phyloP scores from a whole-genome alignment of 30 jellyfish, hydroid and myxozoan genomes.

The Aurelia coerulea region DNA sequence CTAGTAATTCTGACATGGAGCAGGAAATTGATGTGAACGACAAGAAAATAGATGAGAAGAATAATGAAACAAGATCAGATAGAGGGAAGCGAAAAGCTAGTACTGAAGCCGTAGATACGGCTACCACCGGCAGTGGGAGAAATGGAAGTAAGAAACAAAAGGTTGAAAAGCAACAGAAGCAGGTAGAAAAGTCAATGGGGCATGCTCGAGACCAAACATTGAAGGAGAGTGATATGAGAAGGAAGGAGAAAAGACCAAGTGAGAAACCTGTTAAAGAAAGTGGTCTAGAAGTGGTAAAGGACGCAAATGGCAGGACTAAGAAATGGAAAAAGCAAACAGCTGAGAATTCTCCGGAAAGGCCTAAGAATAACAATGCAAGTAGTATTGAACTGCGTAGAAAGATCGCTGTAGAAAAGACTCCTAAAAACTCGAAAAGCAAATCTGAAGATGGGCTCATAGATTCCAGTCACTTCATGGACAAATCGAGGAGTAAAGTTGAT shows the following conservation, averaged over 20 bases:
- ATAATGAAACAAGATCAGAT: not conserved
- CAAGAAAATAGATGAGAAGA: not conserved
- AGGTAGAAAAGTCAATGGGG: not conserved
- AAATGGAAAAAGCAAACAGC: not conserved
- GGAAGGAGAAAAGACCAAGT: not conserved
- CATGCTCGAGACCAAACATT: too few relatives aligned
- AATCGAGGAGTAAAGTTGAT: not conserved
- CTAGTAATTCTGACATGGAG: constrained; percentile 19
- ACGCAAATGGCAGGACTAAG: not conserved
- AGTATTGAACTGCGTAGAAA: not conserved
- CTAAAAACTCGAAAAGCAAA: too few relatives aligned
- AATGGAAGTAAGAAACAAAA: too few relatives aligned
- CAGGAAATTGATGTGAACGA: not conserved
- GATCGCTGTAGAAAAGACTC: too few relatives aligned
- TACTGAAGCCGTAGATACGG: not conserved
- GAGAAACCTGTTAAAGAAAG: not conserved
- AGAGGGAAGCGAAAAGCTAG: not conserved
- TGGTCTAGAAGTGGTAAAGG: not conserved
- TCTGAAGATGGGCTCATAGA: too few relatives aligned
- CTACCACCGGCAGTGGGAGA: not conserved
- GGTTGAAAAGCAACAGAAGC: not conserved
- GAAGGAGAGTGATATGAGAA: not conserved
- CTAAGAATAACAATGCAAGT: not conserved
- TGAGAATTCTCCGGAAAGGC: not conserved
- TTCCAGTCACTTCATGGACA: not conserved